Conservation (phyloP, 2,113 vertebrate genomes). For the Dipodomys merriami region DNA sequence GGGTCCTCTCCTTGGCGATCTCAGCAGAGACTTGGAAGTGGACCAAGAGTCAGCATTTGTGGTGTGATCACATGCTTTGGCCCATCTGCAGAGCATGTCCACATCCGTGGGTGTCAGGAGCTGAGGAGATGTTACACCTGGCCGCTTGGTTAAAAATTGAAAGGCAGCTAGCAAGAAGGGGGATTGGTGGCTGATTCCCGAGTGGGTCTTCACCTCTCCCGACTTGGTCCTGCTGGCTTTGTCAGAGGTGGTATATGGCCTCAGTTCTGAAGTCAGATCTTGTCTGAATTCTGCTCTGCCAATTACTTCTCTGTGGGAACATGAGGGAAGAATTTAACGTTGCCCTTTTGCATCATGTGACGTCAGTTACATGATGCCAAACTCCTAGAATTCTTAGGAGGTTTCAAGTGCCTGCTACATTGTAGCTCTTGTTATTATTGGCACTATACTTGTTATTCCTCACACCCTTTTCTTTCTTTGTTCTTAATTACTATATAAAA, state of each 20-base stretch:
- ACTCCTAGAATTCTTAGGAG: not conserved
- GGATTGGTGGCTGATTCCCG: rapidly evolving
- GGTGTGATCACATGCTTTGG: not conserved
- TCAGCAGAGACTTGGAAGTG: constrained; percentile 35
- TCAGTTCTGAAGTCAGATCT: not conserved
- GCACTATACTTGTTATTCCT: not conserved
- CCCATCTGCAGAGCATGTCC: constrained; percentile 28
- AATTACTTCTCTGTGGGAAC: not conserved
- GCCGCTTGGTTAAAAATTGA: not conserved
- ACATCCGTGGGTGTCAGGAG: not conserved
- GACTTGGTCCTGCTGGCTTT: not conserved
- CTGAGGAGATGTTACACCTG: not conserved
- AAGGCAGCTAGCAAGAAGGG: not conserved
- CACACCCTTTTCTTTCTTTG: not conserved
- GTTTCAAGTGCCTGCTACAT: not conserved
- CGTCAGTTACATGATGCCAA: constrained; percentile 12
- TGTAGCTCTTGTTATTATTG: constrained; percentile 7
- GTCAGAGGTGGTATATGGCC: not conserved
- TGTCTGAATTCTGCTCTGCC: constrained; percentile 12
- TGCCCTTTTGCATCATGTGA: not conserved
- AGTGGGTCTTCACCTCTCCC: not conserved
- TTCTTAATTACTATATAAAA: not conserved
- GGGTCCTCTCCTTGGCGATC: constrained; percentile 30
- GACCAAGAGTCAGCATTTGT: not conserved
- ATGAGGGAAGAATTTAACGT: not conserved